A percentile compares a stretch with the other conserved stretches of the same genome.
Evolutionary conservation across 1,140 invertebrate genomes (phyloP).

Genomic region (Triops longicaudatus): DNA sequence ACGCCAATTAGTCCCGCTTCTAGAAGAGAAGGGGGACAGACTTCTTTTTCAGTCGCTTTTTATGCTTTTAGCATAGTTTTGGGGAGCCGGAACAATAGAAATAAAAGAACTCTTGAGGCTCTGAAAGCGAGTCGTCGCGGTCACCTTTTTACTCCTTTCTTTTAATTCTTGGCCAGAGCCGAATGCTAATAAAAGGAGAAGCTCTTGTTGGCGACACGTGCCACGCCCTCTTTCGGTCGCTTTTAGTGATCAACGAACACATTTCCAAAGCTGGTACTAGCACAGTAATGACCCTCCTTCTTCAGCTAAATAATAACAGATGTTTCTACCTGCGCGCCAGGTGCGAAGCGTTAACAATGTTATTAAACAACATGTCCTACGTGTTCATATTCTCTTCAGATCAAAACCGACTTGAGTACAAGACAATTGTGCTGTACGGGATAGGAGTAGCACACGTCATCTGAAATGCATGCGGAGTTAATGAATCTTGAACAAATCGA

Average conservation of each 20-base stretch:
- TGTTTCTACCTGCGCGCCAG: too few relatives aligned
- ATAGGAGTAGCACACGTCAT: too few relatives aligned
- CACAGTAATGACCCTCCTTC: background rate
- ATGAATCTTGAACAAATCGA: too few relatives aligned
- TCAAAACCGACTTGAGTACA: too few relatives aligned
- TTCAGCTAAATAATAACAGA: background rate
- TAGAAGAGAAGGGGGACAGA: background rate
- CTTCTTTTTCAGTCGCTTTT: too few relatives aligned
- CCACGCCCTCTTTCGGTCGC: background rate
- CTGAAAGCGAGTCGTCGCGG: background rate
- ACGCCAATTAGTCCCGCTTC: constrained; percentile 1
- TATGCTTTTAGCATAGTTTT: background rate
- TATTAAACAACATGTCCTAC: too few relatives aligned
- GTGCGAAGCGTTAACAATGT: too few relatives aligned
- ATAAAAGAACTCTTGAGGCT: background rate
- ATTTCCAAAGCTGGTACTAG: background rate
- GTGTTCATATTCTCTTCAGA: too few relatives aligned
- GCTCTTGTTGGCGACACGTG: constrained; percentile 3
- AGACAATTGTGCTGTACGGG: too few relatives aligned
- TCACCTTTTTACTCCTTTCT: background rate
- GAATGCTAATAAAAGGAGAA: background rate
- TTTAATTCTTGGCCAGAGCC: background rate
- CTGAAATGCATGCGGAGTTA: too few relatives aligned
- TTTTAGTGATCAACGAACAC: background rate
- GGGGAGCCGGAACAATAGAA: background rate